Base-by-base conservation (phyloP, 1,140 invertebrate genomes). In the Ips typographus region DNA sequence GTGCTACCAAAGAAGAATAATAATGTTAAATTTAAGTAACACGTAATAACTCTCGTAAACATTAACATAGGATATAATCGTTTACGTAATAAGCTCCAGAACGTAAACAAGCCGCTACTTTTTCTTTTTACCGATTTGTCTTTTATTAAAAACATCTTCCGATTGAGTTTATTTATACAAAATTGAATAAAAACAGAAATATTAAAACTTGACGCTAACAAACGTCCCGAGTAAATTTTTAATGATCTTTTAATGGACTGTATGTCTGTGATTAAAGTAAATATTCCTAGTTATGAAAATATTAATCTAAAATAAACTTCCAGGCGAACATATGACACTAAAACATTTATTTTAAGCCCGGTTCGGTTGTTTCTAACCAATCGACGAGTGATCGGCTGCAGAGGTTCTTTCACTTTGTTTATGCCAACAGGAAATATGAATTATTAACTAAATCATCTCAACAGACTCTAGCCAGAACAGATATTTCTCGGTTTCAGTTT, bases 261-360 rank as follows among this genome's bases (percentile, higher is more conserved):
- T 71, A 71, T 66, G 61, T 71, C 69, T 71, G 59, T 62, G 69
- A 71, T 61, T 71, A 71, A 71, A 71, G 63, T 71, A 71, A 71
- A 71, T 71, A 70, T 70, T 70, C 68, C 55, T 70, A 70, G 68
- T 61, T 70, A 71, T 73, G 72, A 73, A 73, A 71, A 69, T 73
- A 71, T 71, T 64, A 72, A 71, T 71, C 58, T 65, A 73, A 73
- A 73, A 73, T 73, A 73, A 73, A 73, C 72, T 71, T 68, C 52
- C 47, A 69, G 61, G 41, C 55, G 55, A 66, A 57, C 72, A 71
- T 73, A 73, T 73, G 72, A 73, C 72, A 73, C 72, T 68, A 71
- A 73, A 73, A 73, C 72, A 73, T 71, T 68, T 71, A 71, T 73
- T 73, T 71, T 63, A 53, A 71, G 62, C 66, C 52, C 62, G 59